Percentiles rank a stretch among this genome's conserved stretches.
These are phyloP conservation scores for Galbula dea DNA, from an alignment of 2,113 vertebrate species.

Conservation along the genomic window DNA sequence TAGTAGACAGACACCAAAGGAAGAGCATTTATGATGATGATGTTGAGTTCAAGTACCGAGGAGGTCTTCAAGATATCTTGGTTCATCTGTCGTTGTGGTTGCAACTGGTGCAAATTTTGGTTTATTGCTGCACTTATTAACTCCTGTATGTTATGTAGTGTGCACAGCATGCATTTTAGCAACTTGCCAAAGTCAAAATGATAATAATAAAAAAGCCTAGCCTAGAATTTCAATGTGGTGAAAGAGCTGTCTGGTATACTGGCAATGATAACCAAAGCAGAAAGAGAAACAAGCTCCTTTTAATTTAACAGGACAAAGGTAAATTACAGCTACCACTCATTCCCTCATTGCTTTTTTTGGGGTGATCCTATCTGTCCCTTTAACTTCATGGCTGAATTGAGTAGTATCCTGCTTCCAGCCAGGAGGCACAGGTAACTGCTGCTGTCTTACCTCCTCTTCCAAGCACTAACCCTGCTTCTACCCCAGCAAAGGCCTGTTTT, in stretches of 20 bases:
- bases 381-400: neutral
- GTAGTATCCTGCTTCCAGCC: neutral
- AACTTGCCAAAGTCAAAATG: constrained; percentile 33
- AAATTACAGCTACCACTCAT: neutral
- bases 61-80: constrained; percentile 13
- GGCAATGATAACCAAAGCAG: neutral
- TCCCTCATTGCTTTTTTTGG: neutral
- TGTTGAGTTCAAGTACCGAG: constrained; percentile 11
- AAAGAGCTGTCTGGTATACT: constrained; percentile 39
- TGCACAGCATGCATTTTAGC: constrained; percentile 36
- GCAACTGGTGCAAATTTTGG: constrained; percentile 33
- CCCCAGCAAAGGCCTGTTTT: neutral
- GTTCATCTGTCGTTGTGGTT: constrained; percentile 13
- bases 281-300: neutral
- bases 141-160: neutral
- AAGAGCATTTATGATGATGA: constrained; percentile 30
- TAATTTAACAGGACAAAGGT: neutral
- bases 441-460: neutral
- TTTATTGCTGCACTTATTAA: constrained; percentile 21
- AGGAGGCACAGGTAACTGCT: neutral
- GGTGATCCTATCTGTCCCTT: neutral
- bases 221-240: constrained; percentile 12
- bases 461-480: neutral
- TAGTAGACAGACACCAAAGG: constrained; percentile 10
- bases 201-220: neutral